Evolutionary conservation across 2,797 vertebrate genomes (phyloP).

Genomic region (Aselliscus stoliczkanus): DNA sequence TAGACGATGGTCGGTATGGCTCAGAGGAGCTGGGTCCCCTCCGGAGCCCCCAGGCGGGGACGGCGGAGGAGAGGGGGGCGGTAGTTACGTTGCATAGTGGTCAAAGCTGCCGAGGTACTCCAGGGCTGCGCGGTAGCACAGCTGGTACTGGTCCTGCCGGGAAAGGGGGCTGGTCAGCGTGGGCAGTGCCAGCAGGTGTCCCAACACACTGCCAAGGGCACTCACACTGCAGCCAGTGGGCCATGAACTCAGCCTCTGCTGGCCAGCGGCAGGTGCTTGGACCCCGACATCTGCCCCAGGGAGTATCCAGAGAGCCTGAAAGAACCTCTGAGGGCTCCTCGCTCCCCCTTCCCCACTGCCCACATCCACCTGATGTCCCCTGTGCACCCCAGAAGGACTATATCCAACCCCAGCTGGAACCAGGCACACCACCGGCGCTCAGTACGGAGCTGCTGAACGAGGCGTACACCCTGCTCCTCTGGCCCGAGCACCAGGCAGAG

Average conservation of each 20-base stretch:
- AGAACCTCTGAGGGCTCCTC: background rate
- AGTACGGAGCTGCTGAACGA: background rate
- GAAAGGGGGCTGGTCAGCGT: background rate
- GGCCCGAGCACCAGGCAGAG: background rate
- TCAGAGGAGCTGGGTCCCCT: slow-evolving; percentile 87
- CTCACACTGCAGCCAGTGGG: rapidly evolving
- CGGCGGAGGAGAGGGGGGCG: slow-evolving; percentile 79
- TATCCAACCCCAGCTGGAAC: background rate
- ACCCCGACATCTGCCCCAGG: background rate
- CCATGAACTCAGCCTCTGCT: background rate
- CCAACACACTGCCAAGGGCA: background rate
- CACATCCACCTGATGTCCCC: background rate
- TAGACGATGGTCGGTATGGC: slow-evolving; percentile 85
- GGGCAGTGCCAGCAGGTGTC: rapidly evolving
- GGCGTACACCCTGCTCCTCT: rapidly evolving
- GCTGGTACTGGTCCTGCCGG: slow-evolving; percentile 96
- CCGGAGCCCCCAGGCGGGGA: slow-evolving; percentile 75
- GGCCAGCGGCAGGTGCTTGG: background rate
- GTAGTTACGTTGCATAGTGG: slow-evolving; percentile 98
- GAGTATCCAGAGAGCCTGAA: background rate
- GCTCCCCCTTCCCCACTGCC: background rate
- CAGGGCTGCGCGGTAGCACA: slow-evolving; percentile 96
- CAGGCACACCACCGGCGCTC: background rate
- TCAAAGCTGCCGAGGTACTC: slow-evolving; percentile 99
- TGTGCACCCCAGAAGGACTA: background rate